Base-by-base conservation (phyloP, 2,888 invertebrate genomes). In the Cancer borealis region DNA sequence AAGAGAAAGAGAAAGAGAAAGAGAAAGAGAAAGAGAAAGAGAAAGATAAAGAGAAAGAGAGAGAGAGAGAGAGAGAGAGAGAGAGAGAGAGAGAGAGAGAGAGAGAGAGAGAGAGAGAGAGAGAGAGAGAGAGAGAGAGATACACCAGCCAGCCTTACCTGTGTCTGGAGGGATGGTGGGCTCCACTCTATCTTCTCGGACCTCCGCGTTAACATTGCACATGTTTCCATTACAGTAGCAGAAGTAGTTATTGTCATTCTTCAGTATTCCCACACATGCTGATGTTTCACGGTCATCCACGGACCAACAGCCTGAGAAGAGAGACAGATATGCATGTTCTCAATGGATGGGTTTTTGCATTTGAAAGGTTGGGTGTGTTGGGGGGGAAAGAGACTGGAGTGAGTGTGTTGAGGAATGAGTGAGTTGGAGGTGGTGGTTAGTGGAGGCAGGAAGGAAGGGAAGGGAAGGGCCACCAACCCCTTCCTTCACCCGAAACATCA, bases 221-320 rank as follows among this genome's bases (percentile, higher is more conserved):
- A 97, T 97, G 96, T 98, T 97, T 3, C 98, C 98, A 6, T 97
- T 97, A 96, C 99, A 99, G 96, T 99, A 99, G 96, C 99, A 98
- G 97, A 98, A 98, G 96, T 97, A 98, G 95, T 97, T 98, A 96
- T 97, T 97, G 26, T 97, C 97, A 95, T 97, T 96, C 79, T 87
- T 49, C 45, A 14, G 10, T 3, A 21, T 84, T 30, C 94, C 92
- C 46, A 92, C 73, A 47, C 95, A 95, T 14, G 54, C 14, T 1
- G 49, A 26, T 39, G 89, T 49, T 21, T 87, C 26, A 60, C 95
- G 95, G 46, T 88, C n/a, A 66, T 88, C 84, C 66, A 30, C n/a
- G 46, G 73, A 17, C 92, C 92, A 95, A 84, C 95, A 95, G 1
- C 95, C 95, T 95, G 92, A 17, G 73, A 95, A 6, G 90, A 17